Base-by-base conservation (phyloP, 2,888 invertebrate species). In the Empis livida region DNA sequence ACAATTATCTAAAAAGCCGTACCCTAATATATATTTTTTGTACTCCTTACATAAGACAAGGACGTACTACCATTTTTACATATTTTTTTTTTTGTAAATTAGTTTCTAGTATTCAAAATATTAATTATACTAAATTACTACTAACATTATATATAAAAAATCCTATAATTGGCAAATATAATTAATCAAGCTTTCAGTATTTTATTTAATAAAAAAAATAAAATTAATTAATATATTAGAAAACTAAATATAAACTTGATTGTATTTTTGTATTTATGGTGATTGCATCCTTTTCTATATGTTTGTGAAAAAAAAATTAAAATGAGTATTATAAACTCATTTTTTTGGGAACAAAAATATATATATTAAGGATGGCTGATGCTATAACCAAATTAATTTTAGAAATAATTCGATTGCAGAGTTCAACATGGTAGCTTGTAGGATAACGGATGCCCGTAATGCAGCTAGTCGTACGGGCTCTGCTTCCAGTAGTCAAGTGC, bases 371-470 rank as follows among this genome's bases (percentile, higher is more conserved):
- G 68, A 69, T 57, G 68, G 68, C 67, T 63, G 58, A 69, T 66
- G 60, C 68, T 70, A 67, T 68, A 64, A 68, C 65, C 63, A 57
- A 67, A 67, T 68, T 70, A 70, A 70, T 70, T 67, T 56, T 70
- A 79, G 79, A 79, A 78, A 79, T 79, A 68, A 79, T 79, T 73
- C 79, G 80, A 72, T 86, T 87, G 73, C 84, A 93, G 93, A 91
- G 76, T 93, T 93, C 82, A 92, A 91, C 79, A 91, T 93, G 92
- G 93, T 93, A 79, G 89, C 93, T 73, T 92, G 92, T 80, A 84
- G 93, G 71, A 85, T 92, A 71, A 90, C 91, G 61, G 92, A 93
- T 74, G 81, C 89, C 64, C 84, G 92, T 74, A 91, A 91, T 73
- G 90, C 91, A 64, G 77, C 61, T 73, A 76, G 67, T 71, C 75